Percentiles rank a stretch among this genome's conserved stretches.
phyloP scores from a whole-genome alignment of 2,113 vertebrate species.

The Oxygymnocypris stewartii region DNA sequence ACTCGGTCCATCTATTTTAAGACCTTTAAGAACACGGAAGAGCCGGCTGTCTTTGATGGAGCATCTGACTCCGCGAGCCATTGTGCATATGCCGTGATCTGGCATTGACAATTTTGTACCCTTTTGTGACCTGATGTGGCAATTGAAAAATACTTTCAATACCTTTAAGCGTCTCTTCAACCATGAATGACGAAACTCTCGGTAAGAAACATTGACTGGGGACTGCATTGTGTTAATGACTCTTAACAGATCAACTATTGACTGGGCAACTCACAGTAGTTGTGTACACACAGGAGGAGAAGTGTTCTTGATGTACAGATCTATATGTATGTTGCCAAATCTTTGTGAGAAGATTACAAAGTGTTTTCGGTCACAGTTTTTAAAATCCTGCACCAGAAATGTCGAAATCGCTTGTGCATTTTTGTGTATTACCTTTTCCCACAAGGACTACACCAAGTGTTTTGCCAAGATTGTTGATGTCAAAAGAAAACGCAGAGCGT shows the following conservation, averaged over 20 bases:
- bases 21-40: conserved; percentile 46
- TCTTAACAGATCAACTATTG: conserved; percentile 2
- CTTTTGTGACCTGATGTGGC: conserved; percentile 20
- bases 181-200: conserved; percentile 2
- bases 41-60: conserved; percentile 58
- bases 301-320: conserved; percentile 19
- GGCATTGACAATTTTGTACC: conserved; percentile 22
- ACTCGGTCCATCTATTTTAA: conserved; percentile 68
- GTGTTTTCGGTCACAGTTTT: conserved; percentile 27
- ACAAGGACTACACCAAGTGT: conserved; percentile 16
- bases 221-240: neutral
- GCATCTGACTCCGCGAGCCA: conserved; percentile 59
- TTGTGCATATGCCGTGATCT: conserved; percentile 56
- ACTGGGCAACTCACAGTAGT: neutral
- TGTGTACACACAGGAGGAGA: neutral
- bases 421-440: conserved; percentile 23
- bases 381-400: conserved; percentile 7
- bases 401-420: neutral
- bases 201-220: neutral
- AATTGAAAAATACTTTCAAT: neutral
- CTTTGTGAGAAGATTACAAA: conserved; percentile 37
- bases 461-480: neutral
- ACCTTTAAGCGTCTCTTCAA: neutral
- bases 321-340: conserved; percentile 38
- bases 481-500: neutral